These are phyloP conservation scores for Hydraecia micacea DNA, from an alignment of 2,888 invertebrate species.

Conservation along the genomic window DNA sequence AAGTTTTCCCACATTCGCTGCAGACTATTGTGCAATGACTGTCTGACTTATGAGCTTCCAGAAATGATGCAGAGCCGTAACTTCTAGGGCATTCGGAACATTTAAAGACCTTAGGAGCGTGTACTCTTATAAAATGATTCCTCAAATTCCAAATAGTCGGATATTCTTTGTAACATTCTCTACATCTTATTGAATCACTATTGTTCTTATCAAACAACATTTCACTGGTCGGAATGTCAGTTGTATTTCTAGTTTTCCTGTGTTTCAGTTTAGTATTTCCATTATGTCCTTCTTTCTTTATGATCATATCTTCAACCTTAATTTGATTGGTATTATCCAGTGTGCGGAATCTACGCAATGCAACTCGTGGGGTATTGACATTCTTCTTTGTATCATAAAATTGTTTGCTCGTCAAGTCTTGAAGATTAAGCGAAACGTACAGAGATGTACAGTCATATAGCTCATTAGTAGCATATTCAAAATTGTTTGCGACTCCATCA, in stretches of 20 bases:
- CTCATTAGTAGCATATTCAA: conserved; percentile 67
- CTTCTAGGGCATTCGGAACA: conserved; percentile 75
- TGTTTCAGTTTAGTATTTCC: conserved; percentile 38
- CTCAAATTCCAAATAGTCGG: conserved; percentile 72
- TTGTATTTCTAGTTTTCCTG: conserved; percentile 36
- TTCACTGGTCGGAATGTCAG: conserved; percentile 68
- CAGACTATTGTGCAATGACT: conserved; percentile 77
- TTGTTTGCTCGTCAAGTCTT: conserved; percentile 72
- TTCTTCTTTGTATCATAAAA: conserved; percentile 72
- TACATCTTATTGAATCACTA: conserved; percentile 71
- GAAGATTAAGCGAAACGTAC: conserved; percentile 74
- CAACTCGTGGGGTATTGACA: conserved; percentile 60
- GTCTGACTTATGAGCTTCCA: conserved; percentile 74
- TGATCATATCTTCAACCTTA: conserved; percentile 49
- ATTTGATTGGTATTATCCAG: conserved; percentile 55
- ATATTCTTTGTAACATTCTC: conserved; percentile 75
- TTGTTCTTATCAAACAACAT: conserved; percentile 75
- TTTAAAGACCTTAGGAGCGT: conserved; percentile 77
- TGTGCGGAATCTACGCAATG: conserved; percentile 67
- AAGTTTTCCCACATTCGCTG: conserved; percentile 80
- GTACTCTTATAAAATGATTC: conserved; percentile 78
- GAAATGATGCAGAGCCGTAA: conserved; percentile 72
- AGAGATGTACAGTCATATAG: conserved; percentile 69
- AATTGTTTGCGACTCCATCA: conserved; percentile 67
- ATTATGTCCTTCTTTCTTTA: conserved; percentile 29